Evolutionary conservation across 2,797 vertebrate species (phyloP).

Genomic region (Mus minutoides): DNA sequence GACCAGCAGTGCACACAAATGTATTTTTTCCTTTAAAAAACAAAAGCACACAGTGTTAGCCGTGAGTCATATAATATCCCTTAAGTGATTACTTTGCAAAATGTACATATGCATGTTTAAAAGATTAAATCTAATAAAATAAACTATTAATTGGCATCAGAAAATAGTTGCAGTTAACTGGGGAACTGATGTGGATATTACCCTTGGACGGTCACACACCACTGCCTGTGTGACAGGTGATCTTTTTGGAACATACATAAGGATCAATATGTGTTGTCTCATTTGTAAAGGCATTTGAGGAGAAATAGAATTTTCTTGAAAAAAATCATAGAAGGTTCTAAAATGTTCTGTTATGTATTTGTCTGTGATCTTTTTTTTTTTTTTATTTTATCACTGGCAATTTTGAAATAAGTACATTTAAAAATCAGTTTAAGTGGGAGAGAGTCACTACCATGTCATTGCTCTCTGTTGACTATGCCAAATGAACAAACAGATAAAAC

Average conservation of each 20-base stretch:
- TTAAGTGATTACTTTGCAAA: slow-evolving; percentile 65
- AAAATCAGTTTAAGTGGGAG: slow-evolving; percentile 74
- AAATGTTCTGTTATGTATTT: slow-evolving; percentile 42
- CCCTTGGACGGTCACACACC: neutral
- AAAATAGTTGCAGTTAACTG: slow-evolving; percentile 48
- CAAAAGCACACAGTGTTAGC: slow-evolving; percentile 86
- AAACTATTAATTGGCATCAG: slow-evolving; percentile 44
- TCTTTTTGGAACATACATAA: neutral
- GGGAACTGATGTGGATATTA: neutral
- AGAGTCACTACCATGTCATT: slow-evolving; percentile 8
- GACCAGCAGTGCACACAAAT: slow-evolving; percentile 85
- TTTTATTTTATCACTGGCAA: slow-evolving; percentile 49
- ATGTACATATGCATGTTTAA: slow-evolving; percentile 57
- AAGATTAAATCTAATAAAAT: slow-evolving; percentile 53
- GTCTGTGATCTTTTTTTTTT: neutral
- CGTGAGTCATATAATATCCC: slow-evolving; percentile 82
- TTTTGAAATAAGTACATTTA: neutral
- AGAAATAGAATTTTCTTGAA: slow-evolving; percentile 1
- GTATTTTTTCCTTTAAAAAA: slow-evolving; percentile 79
- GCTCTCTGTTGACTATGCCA: neutral
- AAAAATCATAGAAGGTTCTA: slow-evolving; percentile 1
- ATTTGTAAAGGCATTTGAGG: slow-evolving; percentile 12
- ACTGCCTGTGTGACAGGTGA: neutral
- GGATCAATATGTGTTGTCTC: slow-evolving; percentile 14
- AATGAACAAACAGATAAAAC: slow-evolving; percentile 52